Evolutionary conservation across 2,888 invertebrate species (phyloP).

Genomic region (Trichacis sp.): DNA sequence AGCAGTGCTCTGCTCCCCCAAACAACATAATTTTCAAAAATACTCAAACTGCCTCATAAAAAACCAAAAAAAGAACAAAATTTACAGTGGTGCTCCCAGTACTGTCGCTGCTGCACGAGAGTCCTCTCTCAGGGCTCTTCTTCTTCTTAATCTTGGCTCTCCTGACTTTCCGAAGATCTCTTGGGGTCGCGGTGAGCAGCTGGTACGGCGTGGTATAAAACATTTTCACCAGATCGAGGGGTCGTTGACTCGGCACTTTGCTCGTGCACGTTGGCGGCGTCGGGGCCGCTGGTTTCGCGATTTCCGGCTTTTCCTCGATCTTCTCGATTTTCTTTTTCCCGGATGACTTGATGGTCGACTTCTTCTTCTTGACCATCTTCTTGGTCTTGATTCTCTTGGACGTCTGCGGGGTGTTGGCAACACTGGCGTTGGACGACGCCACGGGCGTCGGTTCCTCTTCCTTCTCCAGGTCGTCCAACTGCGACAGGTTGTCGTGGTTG

Average conservation of each 20-base stretch:
- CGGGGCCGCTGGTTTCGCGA: constrained; percentile 30
- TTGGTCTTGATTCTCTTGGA: constrained; percentile 39
- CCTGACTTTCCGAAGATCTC: constrained; percentile 63
- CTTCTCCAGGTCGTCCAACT: constrained; percentile 49
- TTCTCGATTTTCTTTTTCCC: constrained; percentile 33
- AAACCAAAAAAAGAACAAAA: too few species aligned
- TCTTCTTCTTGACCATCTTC: constrained; percentile 62
- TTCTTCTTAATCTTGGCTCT: constrained; percentile 62
- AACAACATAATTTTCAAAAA: too few species aligned
- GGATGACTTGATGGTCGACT: constrained; percentile 51
- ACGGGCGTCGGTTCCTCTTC: constrained; percentile 39
- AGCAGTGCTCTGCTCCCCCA: constrained; percentile 55
- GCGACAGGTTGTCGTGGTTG: constrained; percentile 56
- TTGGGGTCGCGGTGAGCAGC: constrained; percentile 63
- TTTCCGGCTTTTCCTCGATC: constrained; percentile 52
- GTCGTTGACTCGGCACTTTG: constrained; percentile 57
- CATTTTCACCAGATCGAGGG: constrained; percentile 61
- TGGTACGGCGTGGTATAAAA: constrained; percentile 65
- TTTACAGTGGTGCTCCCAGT: constrained; percentile 62
- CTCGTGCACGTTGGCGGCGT: constrained; percentile 24
- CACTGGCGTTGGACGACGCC: constrained; percentile 30
- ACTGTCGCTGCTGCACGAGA: constrained; percentile 62
- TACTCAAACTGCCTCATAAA: too few species aligned
- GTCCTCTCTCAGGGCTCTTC: constrained; percentile 58
- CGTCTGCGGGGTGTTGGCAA: constrained; percentile 16